Evolutionary conservation across 1,140 invertebrate species (phyloP), one percentile per base, ranked within the genome.

Genomic region (Ceratosolen fusciceps): DNA sequence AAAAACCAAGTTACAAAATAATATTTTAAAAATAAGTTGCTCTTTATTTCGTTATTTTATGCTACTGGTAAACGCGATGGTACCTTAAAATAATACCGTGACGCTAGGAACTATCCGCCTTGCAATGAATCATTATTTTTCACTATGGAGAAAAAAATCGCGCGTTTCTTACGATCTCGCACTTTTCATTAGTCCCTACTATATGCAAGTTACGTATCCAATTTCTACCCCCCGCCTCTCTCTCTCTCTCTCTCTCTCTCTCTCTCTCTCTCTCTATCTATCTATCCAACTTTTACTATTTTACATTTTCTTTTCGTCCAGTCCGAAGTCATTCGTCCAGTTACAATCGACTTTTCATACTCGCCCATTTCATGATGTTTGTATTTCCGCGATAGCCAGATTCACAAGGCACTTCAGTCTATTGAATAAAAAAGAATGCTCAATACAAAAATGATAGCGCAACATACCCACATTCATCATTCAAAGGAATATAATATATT

Each of bases 71-170:
- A 89, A 87, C 86, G 85, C 87, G 85, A 86, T 86, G 87, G 85
- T 86, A 81, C 83, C 87, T 89, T 87, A 89, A 88, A 87, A 86
- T 89, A 89, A 89, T 88, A 89, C 88, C 88, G 86, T 87, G 86
- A 88, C 87, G 84, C 87, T 89, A 88, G 88, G 88, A 89, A 89
- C 88, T 89, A 88, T 88, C 80, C 85, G 85, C 85, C 83, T 88
- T 86, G 85, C 80, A 84, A 84, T 88, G 85, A 81, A 86, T 83
- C 52, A 37, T 62, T 60, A 31, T 68, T 52, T 75, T 60, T 77
- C 24, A 19, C 14, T 12, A 3, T 14, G n/a, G 47, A 75, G 43
- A 75, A n/a, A 68, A 43, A 62, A 65, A 19, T 24, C 56, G 65
- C 67, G 54, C 73, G 31, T 24, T 65, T 31, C 1, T 8, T 0